Conservation (phyloP, 1,140 invertebrate species). For the Pogonomyrmex californicus region DNA sequence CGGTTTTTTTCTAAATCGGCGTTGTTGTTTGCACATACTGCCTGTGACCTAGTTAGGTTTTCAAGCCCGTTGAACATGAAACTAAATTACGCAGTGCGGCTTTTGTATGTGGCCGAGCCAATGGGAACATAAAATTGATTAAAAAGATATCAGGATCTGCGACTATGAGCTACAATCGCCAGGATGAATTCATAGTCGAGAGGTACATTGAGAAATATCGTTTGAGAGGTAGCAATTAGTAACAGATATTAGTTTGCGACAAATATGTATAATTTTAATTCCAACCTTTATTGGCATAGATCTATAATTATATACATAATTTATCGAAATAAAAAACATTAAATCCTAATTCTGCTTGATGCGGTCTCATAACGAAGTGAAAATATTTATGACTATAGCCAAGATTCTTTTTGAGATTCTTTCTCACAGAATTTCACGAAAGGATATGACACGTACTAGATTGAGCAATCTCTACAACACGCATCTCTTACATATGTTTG, state of each 20-base stretch:
- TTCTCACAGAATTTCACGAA: background rate
- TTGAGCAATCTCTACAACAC: background rate
- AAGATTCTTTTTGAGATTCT: conserved; percentile 9
- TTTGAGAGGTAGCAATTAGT: background rate
- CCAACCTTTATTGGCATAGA: too few species aligned
- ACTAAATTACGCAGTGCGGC: conserved; percentile 61
- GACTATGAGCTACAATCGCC: background rate
- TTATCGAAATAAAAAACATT: background rate
- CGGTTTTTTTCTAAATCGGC: conserved; percentile 13
- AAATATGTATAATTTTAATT: background rate
- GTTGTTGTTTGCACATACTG: conserved; percentile 9
- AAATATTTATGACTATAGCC: background rate
- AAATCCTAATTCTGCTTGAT: background rate
- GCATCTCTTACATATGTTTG: conserved; percentile 17
- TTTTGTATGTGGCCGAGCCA: conserved; percentile 12
- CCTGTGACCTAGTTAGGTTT: conserved; percentile 63
- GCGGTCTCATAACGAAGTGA: background rate
- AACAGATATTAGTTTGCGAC: background rate
- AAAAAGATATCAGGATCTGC: conserved; percentile 56
- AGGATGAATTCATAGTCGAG: too few species aligned
- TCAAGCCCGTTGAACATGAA: conserved; percentile 63
- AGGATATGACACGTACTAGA: background rate
- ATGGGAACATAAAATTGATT: conserved; percentile 65
- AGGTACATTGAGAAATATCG: background rate
- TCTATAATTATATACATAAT: background rate